These are phyloP conservation scores for Coelopa pilipes DNA, from an alignment of 2,888 invertebrate genomes.

Conservation along the genomic window DNA sequence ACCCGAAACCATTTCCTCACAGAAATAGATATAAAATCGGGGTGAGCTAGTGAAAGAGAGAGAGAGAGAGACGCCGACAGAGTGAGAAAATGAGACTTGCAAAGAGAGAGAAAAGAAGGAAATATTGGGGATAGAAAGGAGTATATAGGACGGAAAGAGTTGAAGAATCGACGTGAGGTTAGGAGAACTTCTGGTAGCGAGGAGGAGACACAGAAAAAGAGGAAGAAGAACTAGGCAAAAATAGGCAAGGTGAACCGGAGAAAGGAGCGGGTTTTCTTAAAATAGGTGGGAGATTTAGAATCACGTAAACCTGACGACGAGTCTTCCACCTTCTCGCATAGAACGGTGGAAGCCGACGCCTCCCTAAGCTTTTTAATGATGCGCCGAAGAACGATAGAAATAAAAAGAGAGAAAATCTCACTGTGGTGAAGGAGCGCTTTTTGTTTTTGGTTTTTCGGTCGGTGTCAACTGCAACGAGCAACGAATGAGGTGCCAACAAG, in stretches of 20 bases:
- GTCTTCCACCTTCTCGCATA: no score
- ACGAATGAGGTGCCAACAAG: no score
- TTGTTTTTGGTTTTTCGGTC: no score
- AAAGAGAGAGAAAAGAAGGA: neutral
- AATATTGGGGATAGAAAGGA: neutral
- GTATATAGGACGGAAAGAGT: neutral
- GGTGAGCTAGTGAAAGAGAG: neutral
- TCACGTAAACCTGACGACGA: no score
- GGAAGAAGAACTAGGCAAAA: no score
- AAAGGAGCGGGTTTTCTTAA: no score
- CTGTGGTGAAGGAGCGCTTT: neutral
- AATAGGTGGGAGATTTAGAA: no score
- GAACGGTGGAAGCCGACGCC: no score
- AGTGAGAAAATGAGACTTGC: neutral
- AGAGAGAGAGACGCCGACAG: neutral
- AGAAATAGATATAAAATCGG: neutral
- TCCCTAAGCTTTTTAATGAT: conserved; percentile 25
- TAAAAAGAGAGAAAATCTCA: neutral
- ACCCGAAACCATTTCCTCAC: neutral
- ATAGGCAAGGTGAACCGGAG: no score
- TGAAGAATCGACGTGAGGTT: no score
- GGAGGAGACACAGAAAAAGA: neutral
- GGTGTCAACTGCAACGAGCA: no score
- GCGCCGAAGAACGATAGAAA: conserved; percentile 10
- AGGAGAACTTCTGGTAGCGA: no score